These are phyloP conservation scores for Leucophenga varia DNA, from an alignment of 1,140 invertebrate species.

Conservation along the genomic window DNA sequence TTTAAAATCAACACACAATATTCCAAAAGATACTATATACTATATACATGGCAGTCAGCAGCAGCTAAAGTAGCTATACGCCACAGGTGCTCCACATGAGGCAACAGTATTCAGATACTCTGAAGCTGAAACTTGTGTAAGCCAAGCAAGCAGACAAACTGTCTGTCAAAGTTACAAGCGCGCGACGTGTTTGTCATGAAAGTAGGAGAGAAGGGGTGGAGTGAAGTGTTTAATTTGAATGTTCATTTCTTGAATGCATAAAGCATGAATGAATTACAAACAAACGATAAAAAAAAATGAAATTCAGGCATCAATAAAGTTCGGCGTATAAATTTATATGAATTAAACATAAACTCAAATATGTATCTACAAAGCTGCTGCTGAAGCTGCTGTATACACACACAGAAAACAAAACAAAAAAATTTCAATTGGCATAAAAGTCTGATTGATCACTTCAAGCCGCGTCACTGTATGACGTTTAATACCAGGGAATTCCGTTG, in stretches of 20 bases:
- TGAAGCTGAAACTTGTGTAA: constrained; percentile 5
- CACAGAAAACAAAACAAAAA: not conserved
- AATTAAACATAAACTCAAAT: constrained; percentile 53
- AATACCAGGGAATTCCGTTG: too few relatives aligned
- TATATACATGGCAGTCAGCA: too few relatives aligned
- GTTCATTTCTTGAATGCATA: constrained; percentile 30
- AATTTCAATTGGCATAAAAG: constrained; percentile 1
- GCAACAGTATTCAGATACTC: not conserved
- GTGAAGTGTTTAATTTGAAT: constrained; percentile 41
- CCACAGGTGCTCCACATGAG: constrained; percentile 36
- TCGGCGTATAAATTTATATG: constrained; percentile 49
- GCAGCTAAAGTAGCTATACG: too few relatives aligned
- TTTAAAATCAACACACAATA: constrained; percentile 56
- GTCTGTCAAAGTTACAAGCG: constrained; percentile 46
- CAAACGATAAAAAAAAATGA: constrained; percentile 17
- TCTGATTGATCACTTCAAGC: constrained; percentile 45
- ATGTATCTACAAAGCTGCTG: too few relatives aligned
- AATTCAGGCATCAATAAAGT: constrained; percentile 54
- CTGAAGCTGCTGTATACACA: too few relatives aligned
- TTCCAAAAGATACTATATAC: too few relatives aligned
- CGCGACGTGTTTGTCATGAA: too few relatives aligned
- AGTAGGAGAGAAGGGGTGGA: too few relatives aligned
- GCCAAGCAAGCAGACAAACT: constrained; percentile 35
- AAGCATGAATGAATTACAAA: constrained; percentile 47
- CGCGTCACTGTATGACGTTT: constrained; percentile 10